Conservation (phyloP, 2,113 vertebrate genomes). For the Apteryx mantelli region DNA sequence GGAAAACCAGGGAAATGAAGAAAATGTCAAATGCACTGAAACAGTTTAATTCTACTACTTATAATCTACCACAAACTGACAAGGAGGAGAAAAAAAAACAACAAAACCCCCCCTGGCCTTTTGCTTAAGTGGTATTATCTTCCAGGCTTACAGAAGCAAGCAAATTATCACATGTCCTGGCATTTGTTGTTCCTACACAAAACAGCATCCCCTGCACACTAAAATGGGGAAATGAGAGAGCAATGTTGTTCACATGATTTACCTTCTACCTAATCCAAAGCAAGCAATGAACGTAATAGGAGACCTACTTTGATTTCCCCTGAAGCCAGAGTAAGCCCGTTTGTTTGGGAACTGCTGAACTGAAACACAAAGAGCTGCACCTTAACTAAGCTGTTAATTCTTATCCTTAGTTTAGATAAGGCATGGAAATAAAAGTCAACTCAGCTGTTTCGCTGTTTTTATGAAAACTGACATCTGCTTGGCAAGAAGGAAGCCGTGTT, state of each 20-base stretch:
- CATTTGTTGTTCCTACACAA: background rate
- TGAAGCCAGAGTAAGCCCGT: background rate
- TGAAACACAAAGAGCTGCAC: background rate
- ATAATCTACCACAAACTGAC: background rate
- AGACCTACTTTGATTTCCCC: background rate
- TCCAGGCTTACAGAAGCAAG: background rate
- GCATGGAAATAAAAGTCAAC: background rate
- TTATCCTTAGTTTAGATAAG: background rate
- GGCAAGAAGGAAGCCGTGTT: background rate
- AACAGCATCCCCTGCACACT: background rate
- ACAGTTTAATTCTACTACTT: background rate
- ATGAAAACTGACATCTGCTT: background rate
- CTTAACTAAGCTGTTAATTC: background rate
- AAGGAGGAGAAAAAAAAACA: background rate
- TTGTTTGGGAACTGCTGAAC: background rate
- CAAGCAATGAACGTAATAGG: conserved; percentile 12
- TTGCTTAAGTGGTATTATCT: background rate
- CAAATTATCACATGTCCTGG: background rate
- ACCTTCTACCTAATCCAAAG: conserved; percentile 23
- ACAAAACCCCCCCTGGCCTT: background rate
- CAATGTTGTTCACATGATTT: background rate
- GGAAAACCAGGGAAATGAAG: background rate
- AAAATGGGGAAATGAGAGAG: conserved; percentile 12
- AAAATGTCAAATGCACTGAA: background rate
- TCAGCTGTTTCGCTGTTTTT: background rate